Evolutionary conservation across 2,797 vertebrate genomes (phyloP).

Genomic region (Chaunax sp.): DNA sequence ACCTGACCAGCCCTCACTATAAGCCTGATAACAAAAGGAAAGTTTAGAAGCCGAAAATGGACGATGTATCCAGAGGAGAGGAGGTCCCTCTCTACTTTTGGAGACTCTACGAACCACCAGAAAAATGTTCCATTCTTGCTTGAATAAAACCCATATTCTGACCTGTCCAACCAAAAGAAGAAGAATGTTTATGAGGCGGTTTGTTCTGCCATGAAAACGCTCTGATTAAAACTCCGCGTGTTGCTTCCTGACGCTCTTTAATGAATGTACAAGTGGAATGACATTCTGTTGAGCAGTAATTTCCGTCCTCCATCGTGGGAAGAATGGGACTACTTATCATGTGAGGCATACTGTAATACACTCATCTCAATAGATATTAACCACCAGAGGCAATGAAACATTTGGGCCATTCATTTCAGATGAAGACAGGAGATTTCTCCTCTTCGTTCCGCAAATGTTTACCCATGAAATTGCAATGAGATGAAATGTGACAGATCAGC

Average conservation of each 20-base stretch:
- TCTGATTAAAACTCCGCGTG: constrained; percentile 67
- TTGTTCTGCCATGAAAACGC: constrained; percentile 30
- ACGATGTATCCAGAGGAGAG: too few species aligned
- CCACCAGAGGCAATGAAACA: constrained; percentile 64
- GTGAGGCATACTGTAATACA: constrained; percentile 66
- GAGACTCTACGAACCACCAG: too few species aligned
- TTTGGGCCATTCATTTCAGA: constrained; percentile 68
- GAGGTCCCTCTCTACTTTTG: too few species aligned
- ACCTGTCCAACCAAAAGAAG: constrained; percentile 47
- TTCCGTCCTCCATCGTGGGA: constrained; percentile 59
- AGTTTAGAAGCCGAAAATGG: too few species aligned
- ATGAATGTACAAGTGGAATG: constrained; percentile 72
- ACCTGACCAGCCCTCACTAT: too few species aligned
- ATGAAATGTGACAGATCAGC: constrained; percentile 82
- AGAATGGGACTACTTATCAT: constrained; percentile 58
- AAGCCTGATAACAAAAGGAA: too few species aligned
- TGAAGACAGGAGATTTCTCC: constrained; percentile 68
- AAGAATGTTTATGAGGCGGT: constrained; percentile 42
- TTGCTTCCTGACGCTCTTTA: constrained; percentile 62
- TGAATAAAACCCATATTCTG: constrained; percentile 33
- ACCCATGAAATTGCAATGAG: constrained; percentile 75
- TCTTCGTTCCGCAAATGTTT: constrained; percentile 75
- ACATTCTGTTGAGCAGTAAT: constrained; percentile 71
- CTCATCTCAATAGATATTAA: constrained; percentile 76
- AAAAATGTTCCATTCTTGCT: constrained; percentile 3